These are phyloP conservation scores for Gortyna flavago DNA, from an alignment of 2,888 invertebrate genomes.

Conservation along the genomic window DNA sequence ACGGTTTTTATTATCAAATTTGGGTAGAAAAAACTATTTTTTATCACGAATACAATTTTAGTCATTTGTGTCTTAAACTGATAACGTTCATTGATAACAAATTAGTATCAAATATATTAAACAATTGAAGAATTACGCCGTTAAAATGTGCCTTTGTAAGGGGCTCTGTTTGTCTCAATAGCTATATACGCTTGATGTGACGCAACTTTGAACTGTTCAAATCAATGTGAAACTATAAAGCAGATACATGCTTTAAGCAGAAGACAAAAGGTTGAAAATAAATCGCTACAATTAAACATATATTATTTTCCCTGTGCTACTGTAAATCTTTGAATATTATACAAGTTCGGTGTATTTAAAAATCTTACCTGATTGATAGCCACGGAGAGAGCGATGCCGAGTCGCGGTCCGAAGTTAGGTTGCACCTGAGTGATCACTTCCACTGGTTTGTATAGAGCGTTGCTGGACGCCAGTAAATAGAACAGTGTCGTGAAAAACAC, in stretches of 20 bases:
- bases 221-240: background rate
- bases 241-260: background rate
- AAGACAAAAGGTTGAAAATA: background rate
- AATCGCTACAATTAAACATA: background rate
- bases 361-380: conserved; percentile 94
- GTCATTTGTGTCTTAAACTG: background rate
- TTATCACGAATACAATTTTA: background rate
- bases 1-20: conserved; percentile 8
- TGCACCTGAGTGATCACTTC: conserved; percentile 96
- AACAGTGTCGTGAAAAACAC: conserved; percentile 99
- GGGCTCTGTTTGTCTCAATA: background rate
- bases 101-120: background rate
- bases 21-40: background rate
- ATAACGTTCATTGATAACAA: conserved; percentile 23
- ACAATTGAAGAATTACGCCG: background rate
- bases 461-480: conserved; percentile 95
- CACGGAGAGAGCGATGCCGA: conserved; percentile 95
- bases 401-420: conserved; percentile 93
- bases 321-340: background rate
- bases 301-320: background rate
- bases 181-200: background rate
- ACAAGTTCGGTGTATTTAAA: background rate
- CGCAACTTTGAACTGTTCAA: background rate
- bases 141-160: background rate
- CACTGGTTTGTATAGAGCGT: conserved; percentile 96